Evolutionary conservation across 2,888 invertebrate genomes (phyloP).

Genomic region (Sinhomidia bicolor): DNA sequence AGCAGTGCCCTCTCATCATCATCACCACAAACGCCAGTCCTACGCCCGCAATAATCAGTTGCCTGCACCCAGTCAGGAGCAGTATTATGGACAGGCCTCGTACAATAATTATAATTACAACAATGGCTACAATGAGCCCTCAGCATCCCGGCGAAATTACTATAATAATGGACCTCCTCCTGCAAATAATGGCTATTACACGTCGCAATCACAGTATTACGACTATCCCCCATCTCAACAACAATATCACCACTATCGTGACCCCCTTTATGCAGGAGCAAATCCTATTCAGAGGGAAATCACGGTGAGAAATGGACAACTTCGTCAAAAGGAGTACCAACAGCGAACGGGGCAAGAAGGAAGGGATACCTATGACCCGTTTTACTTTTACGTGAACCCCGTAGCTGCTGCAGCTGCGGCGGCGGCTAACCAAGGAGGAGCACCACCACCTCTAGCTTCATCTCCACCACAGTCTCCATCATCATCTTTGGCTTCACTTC

Average conservation of each 20-base stretch:
- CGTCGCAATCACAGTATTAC: conserved; percentile 12
- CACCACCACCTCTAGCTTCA: background rate
- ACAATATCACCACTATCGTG: conserved; percentile 16
- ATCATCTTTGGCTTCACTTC: background rate
- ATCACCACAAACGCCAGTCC: conserved; percentile 55
- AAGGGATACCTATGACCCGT: conserved; percentile 74
- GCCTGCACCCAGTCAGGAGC: conserved; percentile 51
- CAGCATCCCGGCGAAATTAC: conserved; percentile 12
- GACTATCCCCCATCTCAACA: conserved; percentile 50
- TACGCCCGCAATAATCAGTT: conserved; percentile 60
- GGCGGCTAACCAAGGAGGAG: background rate
- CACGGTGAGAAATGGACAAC: conserved; percentile 63
- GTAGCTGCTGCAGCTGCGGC: conserved; percentile 18
- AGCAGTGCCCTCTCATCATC: conserved; percentile 45
- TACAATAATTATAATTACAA: conserved; percentile 61
- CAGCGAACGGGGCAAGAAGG: conserved; percentile 66
- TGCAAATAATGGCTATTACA: background rate
- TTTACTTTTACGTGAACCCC: conserved; percentile 71
- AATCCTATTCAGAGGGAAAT: conserved; percentile 63
- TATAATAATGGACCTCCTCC: conserved; percentile 24
- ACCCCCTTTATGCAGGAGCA: conserved; percentile 19
- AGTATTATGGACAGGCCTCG: conserved; percentile 53
- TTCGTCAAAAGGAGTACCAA: conserved; percentile 71
- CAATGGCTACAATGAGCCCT: conserved; percentile 10
- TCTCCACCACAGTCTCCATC: conserved; percentile 1